Evolutionary conservation across 1,140 invertebrate species (phyloP).

Genomic region (Epicauta chinensis): DNA sequence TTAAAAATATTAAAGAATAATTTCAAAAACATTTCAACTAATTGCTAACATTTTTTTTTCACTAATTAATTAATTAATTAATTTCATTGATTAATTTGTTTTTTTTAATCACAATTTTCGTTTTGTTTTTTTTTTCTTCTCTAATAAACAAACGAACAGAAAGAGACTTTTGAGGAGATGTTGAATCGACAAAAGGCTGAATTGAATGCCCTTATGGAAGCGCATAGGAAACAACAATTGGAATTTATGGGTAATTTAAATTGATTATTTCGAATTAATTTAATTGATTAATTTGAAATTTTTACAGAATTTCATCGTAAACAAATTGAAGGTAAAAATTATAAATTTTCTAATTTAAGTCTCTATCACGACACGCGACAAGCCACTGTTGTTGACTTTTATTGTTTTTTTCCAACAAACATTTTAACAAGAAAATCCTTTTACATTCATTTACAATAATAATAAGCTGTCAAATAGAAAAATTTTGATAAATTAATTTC

Average conservation of each 20-base stretch:
- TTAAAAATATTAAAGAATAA: too few species aligned
- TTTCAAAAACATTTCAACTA: too few species aligned
- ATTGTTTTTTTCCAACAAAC: too few species aligned
- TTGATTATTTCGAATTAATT: slow-evolving; percentile 24
- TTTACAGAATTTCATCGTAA: slow-evolving; percentile 27
- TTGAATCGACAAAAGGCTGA: slow-evolving; percentile 42
- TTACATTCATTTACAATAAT: too few species aligned
- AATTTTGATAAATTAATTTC: too few species aligned
- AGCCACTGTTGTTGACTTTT: too few species aligned
- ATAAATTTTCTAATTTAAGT: not conserved
- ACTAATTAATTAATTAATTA: too few species aligned
- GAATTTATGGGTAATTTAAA: slow-evolving; percentile 40
- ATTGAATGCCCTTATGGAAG: slow-evolving; percentile 42
- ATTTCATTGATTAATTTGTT: too few species aligned
- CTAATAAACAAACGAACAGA: slow-evolving; percentile 20
- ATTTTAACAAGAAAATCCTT: too few species aligned
- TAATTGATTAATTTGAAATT: slow-evolving; percentile 17
- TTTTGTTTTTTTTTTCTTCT: slow-evolving; percentile 10
- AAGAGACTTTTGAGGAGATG: slow-evolving; percentile 43
- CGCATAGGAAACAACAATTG: slow-evolving; percentile 41
- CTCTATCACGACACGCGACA: too few species aligned
- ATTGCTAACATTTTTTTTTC: too few species aligned
- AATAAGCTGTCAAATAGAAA: too few species aligned
- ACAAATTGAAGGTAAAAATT: slow-evolving; percentile 26
- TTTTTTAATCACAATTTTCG: slow-evolving; percentile 3